Conservation (phyloP, 2,113 vertebrate species). For the Notarius lentiginosus region DNA sequence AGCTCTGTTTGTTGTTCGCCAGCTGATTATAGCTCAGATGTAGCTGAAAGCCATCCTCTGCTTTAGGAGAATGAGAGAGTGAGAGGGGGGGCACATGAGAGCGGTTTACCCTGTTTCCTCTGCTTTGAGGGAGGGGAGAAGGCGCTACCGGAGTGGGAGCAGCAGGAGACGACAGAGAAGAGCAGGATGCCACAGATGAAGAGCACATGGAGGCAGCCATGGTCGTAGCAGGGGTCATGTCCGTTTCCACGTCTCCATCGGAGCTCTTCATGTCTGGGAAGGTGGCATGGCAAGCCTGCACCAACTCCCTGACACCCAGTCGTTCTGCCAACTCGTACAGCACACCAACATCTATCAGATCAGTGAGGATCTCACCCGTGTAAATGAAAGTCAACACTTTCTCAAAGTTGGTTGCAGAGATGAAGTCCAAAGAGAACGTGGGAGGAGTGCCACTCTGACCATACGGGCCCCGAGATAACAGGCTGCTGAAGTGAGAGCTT, state of each 20-base stretch:
- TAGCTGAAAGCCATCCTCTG: conserved; percentile 72
- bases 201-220: conserved; percentile 55
- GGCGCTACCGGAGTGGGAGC: conserved; percentile 63
- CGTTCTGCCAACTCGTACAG: conserved; percentile 92
- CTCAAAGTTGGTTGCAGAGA: conserved; percentile 90
- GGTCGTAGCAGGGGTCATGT: conserved; percentile 56
- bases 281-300: conserved; percentile 86
- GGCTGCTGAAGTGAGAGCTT: conserved; percentile 86
- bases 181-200: conserved; percentile 59
- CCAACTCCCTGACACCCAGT: conserved; percentile 85
- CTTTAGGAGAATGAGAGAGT: conserved; percentile 72
- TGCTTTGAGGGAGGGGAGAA: conserved; percentile 60
- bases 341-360: conserved; percentile 91
- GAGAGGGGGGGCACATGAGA: conserved; percentile 37
- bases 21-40: conserved; percentile 63
- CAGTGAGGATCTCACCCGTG: conserved; percentile 89
- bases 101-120: not conserved
- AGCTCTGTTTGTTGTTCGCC: conserved; percentile 44
- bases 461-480: conserved; percentile 76
- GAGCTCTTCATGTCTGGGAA: conserved; percentile 90
- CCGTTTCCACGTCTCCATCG: conserved; percentile 45
- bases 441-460: conserved; percentile 61
- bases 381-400: conserved; percentile 95
- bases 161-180: conserved; percentile 64
- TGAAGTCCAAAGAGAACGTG: conserved; percentile 88